Evolutionary conservation across 2,797 vertebrate genomes (phyloP).

Genomic region (Trematomus bernacchii): DNA sequence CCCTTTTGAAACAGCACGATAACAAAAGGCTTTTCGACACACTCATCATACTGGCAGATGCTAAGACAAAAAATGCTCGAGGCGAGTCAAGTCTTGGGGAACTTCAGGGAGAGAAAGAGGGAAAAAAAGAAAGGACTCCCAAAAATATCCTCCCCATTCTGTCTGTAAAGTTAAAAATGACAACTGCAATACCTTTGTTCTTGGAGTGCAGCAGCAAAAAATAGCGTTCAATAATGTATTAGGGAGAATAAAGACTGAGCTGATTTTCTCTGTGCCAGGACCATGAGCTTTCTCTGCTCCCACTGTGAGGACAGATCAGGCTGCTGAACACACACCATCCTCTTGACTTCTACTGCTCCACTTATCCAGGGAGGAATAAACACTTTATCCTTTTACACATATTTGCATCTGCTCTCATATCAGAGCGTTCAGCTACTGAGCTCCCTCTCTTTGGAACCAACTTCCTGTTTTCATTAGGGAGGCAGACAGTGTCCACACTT

Average conservation of each 20-base stretch:
- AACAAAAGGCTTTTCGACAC: slow-evolving; percentile 42
- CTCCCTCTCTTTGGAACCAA: too few species aligned
- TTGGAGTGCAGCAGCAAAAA: slow-evolving; percentile 74
- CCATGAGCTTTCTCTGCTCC: slow-evolving; percentile 50
- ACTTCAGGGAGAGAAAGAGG: slow-evolving; percentile 42
- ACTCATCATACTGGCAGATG: slow-evolving; percentile 46
- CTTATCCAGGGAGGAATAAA: slow-evolving; percentile 47
- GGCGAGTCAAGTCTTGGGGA: slow-evolving; percentile 60
- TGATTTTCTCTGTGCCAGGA: slow-evolving; percentile 59
- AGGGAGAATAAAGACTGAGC: slow-evolving; percentile 72
- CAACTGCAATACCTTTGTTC: slow-evolving; percentile 78
- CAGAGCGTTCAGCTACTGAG: too few species aligned
- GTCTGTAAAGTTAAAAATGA: slow-evolving; percentile 78
- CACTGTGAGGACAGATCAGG: slow-evolving; percentile 42
- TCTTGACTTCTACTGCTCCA: slow-evolving; percentile 56
- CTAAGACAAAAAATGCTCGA: slow-evolving; percentile 51
- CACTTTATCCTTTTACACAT: slow-evolving; percentile 33
- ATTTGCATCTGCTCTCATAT: slow-evolving; percentile 29
- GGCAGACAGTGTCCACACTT: too few species aligned
- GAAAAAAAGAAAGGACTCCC: slow-evolving; percentile 43
- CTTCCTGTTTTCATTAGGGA: too few species aligned
- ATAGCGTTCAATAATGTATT: slow-evolving; percentile 82
- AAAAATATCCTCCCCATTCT: slow-evolving; percentile 70
- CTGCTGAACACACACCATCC: slow-evolving; percentile 60
- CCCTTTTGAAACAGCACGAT: slow-evolving; percentile 37